phyloP scores from a whole-genome alignment of 2,888 invertebrate species.

The Mesopsocus fuscifrons region DNA sequence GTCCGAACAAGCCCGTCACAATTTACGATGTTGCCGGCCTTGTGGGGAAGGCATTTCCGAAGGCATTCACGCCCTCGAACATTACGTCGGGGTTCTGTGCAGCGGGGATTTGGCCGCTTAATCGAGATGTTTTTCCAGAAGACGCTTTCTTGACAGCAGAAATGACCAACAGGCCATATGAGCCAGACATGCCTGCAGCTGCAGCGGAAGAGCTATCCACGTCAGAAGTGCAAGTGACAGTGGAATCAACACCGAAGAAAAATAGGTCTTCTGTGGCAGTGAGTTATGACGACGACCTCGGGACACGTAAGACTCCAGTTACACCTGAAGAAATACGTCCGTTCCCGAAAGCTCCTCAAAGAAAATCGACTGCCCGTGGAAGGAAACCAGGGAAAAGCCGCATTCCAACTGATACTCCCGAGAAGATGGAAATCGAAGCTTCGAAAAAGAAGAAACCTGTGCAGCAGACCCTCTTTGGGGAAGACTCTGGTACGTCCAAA shows the following conservation, averaged over 20 bases:
- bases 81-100: conserved; percentile 18
- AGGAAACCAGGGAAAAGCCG: conserved; percentile 11
- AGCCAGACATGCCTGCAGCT: not conserved
- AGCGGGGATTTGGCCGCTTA: conserved; percentile 16
- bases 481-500: not conserved
- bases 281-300: not conserved
- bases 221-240: not conserved
- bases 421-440: conserved; percentile 9
- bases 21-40: conserved; percentile 21
- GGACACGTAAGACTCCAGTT: not conserved
- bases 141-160: not conserved
- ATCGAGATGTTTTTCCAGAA: conserved; percentile 6
- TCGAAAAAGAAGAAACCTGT: not conserved
- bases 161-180: not conserved
- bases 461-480: not conserved
- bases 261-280: not conserved
- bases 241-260: not conserved
- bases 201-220: not conserved
- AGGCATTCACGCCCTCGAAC: conserved; percentile 18
- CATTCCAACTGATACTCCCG: conserved; percentile 12
- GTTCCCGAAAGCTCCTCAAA: conserved; percentile 10
- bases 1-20: conserved; percentile 20
- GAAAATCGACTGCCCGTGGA: conserved; percentile 5
- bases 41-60: conserved; percentile 17
- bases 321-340: conserved; percentile 10